phyloP scores from a whole-genome alignment of 37 sponge, comb jelly and placozoan species.

The Cladorhizidae sp. region DNA sequence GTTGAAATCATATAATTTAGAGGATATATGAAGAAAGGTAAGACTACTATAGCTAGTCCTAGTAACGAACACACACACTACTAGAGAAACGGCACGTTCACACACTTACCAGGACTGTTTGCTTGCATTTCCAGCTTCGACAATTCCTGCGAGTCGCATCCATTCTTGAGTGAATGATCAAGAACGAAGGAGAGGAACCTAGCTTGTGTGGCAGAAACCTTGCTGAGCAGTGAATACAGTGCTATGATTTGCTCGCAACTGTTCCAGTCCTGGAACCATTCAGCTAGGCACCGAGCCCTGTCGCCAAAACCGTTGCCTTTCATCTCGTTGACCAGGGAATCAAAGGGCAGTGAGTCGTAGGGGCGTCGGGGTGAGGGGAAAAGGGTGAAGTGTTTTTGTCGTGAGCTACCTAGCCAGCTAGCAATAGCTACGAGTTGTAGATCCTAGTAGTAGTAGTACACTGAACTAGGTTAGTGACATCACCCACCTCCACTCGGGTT shows the following conservation, averaged over 20 bases:
- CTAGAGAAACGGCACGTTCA: not conserved
- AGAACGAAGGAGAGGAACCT: constrained; percentile 83
- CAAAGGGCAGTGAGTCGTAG: not conserved
- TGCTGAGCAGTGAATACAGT: constrained; percentile 81
- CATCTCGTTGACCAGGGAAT: constrained; percentile 29
- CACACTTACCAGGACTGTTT: constrained; percentile 76
- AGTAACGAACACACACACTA: too few relatives aligned
- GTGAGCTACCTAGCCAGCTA: not conserved
- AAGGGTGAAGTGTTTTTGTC: not conserved
- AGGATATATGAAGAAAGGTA: too few relatives aligned
- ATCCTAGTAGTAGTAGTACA: too few relatives aligned
- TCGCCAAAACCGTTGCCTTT: constrained; percentile 75
- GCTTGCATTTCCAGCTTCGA: constrained; percentile 74
- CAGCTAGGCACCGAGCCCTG: constrained; percentile 46
- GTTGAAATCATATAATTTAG: too few relatives aligned
- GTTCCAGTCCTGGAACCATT: constrained; percentile 91
- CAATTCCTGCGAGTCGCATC: constrained; percentile 58
- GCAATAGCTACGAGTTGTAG: not conserved
- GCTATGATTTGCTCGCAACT: constrained; percentile 92
- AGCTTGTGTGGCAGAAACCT: constrained; percentile 79
- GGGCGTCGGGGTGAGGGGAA: too few relatives aligned
- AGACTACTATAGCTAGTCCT: too few relatives aligned
- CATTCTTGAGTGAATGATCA: constrained; percentile 59
- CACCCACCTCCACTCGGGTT: too few relatives aligned
- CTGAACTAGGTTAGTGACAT: too few relatives aligned